A percentile compares a stretch with the other conserved stretches of the same genome.
Conservation (phyloP, 2,113 vertebrate genomes). For the Apteryx mantelli region DNA sequence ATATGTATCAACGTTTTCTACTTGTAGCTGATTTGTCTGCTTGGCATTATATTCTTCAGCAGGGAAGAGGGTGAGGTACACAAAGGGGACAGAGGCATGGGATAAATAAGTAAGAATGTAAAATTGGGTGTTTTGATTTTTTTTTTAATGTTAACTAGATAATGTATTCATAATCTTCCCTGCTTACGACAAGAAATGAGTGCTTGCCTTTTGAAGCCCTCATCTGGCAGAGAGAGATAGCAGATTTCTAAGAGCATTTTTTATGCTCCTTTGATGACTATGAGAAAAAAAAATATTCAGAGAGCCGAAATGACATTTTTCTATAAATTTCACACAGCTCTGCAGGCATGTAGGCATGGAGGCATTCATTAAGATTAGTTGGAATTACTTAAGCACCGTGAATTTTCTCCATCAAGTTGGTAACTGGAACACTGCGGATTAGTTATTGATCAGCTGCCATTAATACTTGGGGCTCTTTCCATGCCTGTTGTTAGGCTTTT, state of each 20-base stretch:
- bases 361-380: constrained; percentile 78
- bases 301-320: constrained; percentile 73
- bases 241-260: constrained; percentile 77
- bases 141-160: constrained; percentile 71
- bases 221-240: constrained; percentile 76
- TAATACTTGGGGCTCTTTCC: constrained; percentile 73
- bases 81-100: constrained; percentile 21
- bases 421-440: constrained; percentile 73
- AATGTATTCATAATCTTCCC: constrained; percentile 75
- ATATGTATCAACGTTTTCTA: neutral
- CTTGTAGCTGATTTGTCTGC: constrained; percentile 52
- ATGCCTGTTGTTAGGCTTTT: constrained; percentile 68
- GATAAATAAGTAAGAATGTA: constrained; percentile 71
- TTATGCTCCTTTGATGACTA: constrained; percentile 77
- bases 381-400: constrained; percentile 76
- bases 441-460: constrained; percentile 78
- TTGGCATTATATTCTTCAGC: constrained; percentile 56
- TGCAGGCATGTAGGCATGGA: constrained; percentile 70
- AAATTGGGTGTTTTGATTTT: constrained; percentile 70
- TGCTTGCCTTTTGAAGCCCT: constrained; percentile 74
- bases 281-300: constrained; percentile 60
- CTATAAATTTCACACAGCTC: constrained; percentile 77
- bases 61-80: constrained; percentile 10
- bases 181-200: constrained; percentile 67
- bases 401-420: constrained; percentile 72